Percentiles rank a stretch among this genome's conserved stretches.
Conservation (phyloP, 2,888 invertebrate genomes). For the Panzeria rudis region DNA sequence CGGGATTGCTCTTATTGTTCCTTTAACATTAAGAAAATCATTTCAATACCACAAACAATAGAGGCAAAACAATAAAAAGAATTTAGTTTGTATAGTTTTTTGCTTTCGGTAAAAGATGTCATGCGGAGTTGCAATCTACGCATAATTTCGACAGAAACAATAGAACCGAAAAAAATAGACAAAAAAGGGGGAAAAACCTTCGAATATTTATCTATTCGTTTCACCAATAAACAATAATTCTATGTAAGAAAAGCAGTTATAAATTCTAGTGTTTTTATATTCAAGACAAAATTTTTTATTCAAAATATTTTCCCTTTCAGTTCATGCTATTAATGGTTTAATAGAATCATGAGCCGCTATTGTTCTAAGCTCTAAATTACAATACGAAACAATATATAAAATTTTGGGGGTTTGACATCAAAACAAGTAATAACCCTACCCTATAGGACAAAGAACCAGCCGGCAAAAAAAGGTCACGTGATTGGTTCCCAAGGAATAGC, state of each 20-base stretch:
- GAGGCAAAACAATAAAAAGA: slow-evolving; percentile 32
- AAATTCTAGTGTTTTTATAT: slow-evolving; percentile 25
- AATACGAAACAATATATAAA: slow-evolving; percentile 38
- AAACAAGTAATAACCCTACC: slow-evolving; percentile 41
- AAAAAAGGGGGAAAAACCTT: slow-evolving; percentile 35
- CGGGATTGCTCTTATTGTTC: slow-evolving; percentile 68
- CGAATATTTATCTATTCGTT: slow-evolving; percentile 29
- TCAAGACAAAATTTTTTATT: slow-evolving; percentile 3
- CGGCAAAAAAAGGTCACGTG: no score
- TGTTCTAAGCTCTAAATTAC: slow-evolving; percentile 21
- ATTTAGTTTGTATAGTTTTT: slow-evolving; percentile 28
- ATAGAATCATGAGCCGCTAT: background rate
- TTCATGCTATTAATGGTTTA: background rate
- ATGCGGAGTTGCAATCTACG: slow-evolving; percentile 67
- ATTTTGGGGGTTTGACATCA: slow-evolving; percentile 58
- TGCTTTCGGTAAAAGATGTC: slow-evolving; percentile 49
- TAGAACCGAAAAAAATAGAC: background rate
- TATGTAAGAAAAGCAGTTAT: slow-evolving; percentile 6
- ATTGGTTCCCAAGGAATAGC: no score
- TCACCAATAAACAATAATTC: slow-evolving; percentile 28
- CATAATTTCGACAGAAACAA: slow-evolving; percentile 35
- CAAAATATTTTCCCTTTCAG: slow-evolving; percentile 5
- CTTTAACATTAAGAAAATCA: slow-evolving; percentile 42
- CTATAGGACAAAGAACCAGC: no score
- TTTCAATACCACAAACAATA: slow-evolving; percentile 45